A percentile compares a stretch with the other conserved stretches of the same genome.
Evolutionary conservation across 2,113 vertebrate species (phyloP).

Genomic region (Dryoscopus gambensis): DNA sequence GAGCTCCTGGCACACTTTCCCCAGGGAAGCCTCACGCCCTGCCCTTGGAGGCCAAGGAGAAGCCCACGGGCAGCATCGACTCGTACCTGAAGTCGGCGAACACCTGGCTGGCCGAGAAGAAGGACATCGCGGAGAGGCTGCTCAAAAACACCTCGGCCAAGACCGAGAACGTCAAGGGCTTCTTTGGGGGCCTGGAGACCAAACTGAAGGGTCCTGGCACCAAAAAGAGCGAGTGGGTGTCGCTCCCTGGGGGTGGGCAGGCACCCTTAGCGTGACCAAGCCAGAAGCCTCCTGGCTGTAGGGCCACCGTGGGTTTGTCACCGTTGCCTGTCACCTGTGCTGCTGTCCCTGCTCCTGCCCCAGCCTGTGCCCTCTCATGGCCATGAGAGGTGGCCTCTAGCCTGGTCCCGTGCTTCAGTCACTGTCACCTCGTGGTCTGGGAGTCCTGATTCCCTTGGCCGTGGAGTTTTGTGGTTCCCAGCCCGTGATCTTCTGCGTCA

Average conservation of each 20-base stretch:
- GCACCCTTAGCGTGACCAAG: rapidly evolving
- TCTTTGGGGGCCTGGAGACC: constrained; percentile 92
- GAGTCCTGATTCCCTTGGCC: not conserved
- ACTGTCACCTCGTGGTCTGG: not conserved
- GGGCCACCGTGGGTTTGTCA: not conserved
- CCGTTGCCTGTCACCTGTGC: not conserved
- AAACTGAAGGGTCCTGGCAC: constrained; percentile 81
- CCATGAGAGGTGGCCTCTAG: not conserved
- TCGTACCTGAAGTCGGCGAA: constrained; percentile 88
- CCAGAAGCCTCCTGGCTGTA: not conserved
- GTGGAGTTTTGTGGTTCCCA: rapidly evolving
- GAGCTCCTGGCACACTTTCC: not conserved
- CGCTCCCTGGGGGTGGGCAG: rapidly evolving
- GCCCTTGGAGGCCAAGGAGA: constrained; percentile 81
- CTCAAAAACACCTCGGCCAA: constrained; percentile 84
- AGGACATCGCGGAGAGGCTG: constrained; percentile 87
- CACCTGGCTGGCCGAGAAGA: constrained; percentile 90
- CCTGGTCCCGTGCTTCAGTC: not conserved
- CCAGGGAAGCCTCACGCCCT: constrained; percentile 79
- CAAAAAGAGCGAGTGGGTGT: constrained; percentile 80
- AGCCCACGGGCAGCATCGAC: constrained; percentile 77
- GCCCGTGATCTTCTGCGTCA: not conserved
- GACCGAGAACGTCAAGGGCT: constrained; percentile 85
- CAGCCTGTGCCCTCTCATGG: not conserved
- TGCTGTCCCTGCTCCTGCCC: not conserved